Conservation (phyloP, 1,140 invertebrate genomes). For the Patella vulgata region DNA sequence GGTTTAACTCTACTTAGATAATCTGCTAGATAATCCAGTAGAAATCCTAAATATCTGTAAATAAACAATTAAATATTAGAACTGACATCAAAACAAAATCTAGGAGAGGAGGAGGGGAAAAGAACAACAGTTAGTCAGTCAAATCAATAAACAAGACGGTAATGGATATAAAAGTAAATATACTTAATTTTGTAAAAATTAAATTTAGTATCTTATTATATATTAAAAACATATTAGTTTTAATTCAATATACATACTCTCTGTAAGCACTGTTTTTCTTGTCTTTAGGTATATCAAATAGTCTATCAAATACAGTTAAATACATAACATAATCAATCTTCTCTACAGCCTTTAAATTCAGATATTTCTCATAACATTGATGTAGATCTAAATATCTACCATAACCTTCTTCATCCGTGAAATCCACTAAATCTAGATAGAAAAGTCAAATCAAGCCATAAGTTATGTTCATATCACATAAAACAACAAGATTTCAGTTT, state of each 20-base stretch:
- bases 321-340: slow-evolving; percentile 98
- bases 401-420: slow-evolving; percentile 99
- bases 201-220: background rate
- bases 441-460: background rate
- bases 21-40: slow-evolving; percentile 89
- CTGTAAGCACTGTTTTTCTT: slow-evolving; percentile 93
- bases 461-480: no score
- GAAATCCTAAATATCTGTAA: slow-evolving; percentile 78
- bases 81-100: no score
- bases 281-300: slow-evolving; percentile 96
- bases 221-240: no score
- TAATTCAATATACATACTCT: slow-evolving; percentile 66
- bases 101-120: no score
- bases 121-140: background rate
- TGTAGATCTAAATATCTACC: slow-evolving; percentile 99
- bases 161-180: background rate
- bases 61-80: no score
- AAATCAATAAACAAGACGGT: background rate
- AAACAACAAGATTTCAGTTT: no score
- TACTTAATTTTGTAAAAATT: background rate
- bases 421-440: slow-evolving; percentile 81
- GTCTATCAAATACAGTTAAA: slow-evolving; percentile 91
- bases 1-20: slow-evolving; percentile 91
- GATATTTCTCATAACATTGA: slow-evolving; percentile 94
- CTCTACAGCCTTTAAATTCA: slow-evolving; percentile 97